Evolutionary conservation across 2,113 vertebrate genomes (phyloP).

Genomic region (Elachura formosa): DNA sequence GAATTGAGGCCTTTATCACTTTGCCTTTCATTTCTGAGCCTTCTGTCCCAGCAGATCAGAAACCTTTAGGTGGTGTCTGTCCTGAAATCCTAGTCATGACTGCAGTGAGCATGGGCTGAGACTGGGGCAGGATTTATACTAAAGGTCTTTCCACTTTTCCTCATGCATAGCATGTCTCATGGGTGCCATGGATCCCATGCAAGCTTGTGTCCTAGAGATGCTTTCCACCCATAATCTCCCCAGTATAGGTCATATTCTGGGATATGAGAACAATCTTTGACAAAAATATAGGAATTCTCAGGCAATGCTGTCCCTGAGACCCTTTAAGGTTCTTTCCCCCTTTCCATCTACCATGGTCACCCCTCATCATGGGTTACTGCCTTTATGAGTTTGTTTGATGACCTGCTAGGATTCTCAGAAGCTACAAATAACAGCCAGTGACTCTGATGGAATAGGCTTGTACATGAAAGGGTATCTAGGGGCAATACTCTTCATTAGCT

Average conservation of each 20-base stretch:
- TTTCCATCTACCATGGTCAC: not conserved
- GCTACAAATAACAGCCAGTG: not conserved
- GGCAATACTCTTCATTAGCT: not conserved
- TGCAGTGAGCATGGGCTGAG: rapidly evolving
- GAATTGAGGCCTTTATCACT: not conserved
- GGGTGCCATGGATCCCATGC: not conserved
- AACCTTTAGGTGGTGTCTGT: not conserved
- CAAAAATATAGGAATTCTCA: not conserved
- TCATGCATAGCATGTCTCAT: rapidly evolving
- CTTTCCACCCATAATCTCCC: not conserved
- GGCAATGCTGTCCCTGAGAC: not conserved
- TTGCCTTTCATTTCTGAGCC: not conserved
- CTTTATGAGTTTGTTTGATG: not conserved
- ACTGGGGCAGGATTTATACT: not conserved
- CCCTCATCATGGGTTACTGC: not conserved
- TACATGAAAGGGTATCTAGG: not conserved
- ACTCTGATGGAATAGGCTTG: not conserved
- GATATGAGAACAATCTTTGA: not conserved
- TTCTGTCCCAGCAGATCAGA: not conserved
- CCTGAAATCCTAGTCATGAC: not conserved
- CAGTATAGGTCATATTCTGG: not conserved
- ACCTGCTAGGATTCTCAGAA: not conserved
- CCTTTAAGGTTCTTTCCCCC: not conserved
- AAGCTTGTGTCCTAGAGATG: not conserved
- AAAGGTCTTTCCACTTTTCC: not conserved